Evolutionary conservation across 1,140 invertebrate genomes (phyloP).

Genomic region (Agrypnia vestita): DNA sequence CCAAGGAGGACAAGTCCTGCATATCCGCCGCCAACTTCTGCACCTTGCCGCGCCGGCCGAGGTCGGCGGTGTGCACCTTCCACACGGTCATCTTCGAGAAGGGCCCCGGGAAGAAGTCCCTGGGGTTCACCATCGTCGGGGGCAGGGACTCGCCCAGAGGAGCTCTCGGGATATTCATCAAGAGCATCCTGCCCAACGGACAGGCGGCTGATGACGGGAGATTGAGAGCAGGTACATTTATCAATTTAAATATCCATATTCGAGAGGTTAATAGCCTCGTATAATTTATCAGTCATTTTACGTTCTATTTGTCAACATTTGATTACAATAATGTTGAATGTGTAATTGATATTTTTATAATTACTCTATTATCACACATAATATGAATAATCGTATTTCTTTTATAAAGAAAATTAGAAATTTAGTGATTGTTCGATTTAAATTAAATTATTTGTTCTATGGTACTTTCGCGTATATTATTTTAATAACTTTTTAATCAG

Average conservation of each 20-base stretch:
- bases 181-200: conserved; percentile 90
- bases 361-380: too few species aligned
- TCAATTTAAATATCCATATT: background rate
- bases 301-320: too few species aligned
- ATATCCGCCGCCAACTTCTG: conserved; percentile 79
- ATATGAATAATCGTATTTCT: too few species aligned
- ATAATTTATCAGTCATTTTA: too few species aligned
- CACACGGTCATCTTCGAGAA: conserved; percentile 87
- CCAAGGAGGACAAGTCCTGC: conserved; percentile 65
- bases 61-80: conserved; percentile 79
- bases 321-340: too few species aligned
- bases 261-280: background rate
- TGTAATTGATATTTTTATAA: too few species aligned
- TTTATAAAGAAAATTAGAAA: too few species aligned
- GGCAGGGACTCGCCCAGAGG: conserved; percentile 92
- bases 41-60: conserved; percentile 79
- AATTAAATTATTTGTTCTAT: too few species aligned
- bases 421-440: too few species aligned
- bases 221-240: conserved; percentile 82
- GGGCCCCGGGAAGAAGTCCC: conserved; percentile 86
- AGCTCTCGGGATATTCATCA: conserved; percentile 91
- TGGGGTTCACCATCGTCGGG: conserved; percentile 94
- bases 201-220: conserved; percentile 90
- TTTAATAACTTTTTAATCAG: too few species aligned
- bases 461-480: too few species aligned